Conservation (phyloP, 2,113 vertebrate species). For the Talpa occidentalis region DNA sequence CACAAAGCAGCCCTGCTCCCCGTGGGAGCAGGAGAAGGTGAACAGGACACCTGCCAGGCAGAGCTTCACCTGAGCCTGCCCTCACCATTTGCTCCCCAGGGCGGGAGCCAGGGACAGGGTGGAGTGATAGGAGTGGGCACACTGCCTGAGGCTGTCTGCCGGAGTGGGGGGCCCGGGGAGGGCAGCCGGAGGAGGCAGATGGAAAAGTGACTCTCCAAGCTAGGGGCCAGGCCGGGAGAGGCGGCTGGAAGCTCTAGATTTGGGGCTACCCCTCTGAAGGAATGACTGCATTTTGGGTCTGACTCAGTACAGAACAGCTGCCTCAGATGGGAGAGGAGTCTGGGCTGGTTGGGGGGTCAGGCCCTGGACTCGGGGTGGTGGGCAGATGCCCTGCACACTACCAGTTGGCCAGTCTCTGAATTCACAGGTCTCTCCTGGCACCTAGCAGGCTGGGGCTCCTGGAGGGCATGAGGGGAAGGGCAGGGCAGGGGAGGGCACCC, state of each 20-base stretch:
- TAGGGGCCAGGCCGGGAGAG: not conserved
- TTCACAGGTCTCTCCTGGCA: not conserved
- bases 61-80: not conserved
- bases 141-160: not conserved
- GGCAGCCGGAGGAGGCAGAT: not conserved
- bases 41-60: not conserved
- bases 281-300: not conserved
- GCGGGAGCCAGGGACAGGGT: not conserved
- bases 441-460: not conserved
- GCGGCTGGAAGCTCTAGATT: not conserved
- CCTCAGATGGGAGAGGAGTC: not conserved
- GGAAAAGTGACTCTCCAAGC: not conserved
- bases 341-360: slow-evolving; percentile 16
- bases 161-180: not conserved
- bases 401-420: not conserved
- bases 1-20: too few relatives aligned
- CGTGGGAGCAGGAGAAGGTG: too few relatives aligned
- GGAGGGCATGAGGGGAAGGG: not conserved
- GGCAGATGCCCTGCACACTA: not conserved
- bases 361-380: not conserved
- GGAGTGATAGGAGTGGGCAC: not conserved
- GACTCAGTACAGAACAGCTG: slow-evolving; percentile 6
- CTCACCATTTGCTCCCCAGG: not conserved
- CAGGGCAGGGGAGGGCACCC: not conserved
- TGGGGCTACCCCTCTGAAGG: not conserved